Evolutionary conservation across 1,140 invertebrate genomes (phyloP).

Genomic region (Aporrectodea caliginosa): DNA sequence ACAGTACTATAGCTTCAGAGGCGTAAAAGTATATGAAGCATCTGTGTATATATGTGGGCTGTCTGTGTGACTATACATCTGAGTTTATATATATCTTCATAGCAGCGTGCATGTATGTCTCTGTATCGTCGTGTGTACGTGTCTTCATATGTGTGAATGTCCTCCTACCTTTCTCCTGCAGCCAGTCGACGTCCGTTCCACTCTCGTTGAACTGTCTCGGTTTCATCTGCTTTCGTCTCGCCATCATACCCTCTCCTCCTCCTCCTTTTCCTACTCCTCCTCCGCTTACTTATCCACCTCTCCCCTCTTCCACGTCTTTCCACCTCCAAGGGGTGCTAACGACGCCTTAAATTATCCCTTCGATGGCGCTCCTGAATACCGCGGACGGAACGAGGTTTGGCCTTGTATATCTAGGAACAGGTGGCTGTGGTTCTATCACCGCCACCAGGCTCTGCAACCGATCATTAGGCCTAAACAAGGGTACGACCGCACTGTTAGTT

Average conservation of each 20-base stretch:
- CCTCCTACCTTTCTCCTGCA: not conserved
- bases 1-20: too few relatives aligned
- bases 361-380: too few relatives aligned
- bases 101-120: too few relatives aligned
- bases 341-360: not conserved
- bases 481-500: not conserved
- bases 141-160: not conserved
- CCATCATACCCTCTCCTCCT: not conserved
- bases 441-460: not conserved
- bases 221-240: not conserved
- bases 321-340: too few relatives aligned
- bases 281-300: not conserved
- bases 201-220: not conserved
- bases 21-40: too few relatives aligned
- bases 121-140: not conserved
- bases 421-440: too few relatives aligned
- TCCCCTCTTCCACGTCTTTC: not conserved
- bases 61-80: too few relatives aligned
- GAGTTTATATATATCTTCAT: too few relatives aligned
- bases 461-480: not conserved
- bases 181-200: not conserved
- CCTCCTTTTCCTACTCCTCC: not conserved
- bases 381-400: not conserved
- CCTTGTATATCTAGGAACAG: not conserved
- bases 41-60: too few relatives aligned